These are phyloP conservation scores for Proales similis DNA, from an alignment of 1,140 invertebrate genomes.

Conservation along the genomic window DNA sequence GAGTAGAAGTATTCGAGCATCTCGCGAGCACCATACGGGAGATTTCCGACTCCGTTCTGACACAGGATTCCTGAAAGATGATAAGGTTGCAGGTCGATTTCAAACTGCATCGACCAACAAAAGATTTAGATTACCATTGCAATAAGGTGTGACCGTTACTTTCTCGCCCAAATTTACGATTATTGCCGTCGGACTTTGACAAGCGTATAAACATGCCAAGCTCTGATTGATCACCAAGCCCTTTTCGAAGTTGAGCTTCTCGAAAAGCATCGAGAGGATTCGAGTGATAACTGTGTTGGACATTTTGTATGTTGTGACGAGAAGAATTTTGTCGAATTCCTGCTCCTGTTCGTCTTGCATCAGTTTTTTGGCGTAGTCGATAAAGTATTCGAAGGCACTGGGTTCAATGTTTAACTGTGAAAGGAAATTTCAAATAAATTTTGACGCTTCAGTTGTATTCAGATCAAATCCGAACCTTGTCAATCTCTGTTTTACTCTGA, in stretches of 20 bases:
- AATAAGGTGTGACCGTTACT: constrained; percentile 60
- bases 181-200: constrained; percentile 61
- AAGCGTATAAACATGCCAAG: constrained; percentile 60
- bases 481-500: too few species aligned
- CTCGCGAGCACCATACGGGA: constrained; percentile 58
- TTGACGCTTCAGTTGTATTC: too few species aligned
- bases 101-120: constrained; percentile 5
- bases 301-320: too few species aligned
- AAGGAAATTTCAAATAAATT: too few species aligned
- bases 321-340: too few species aligned
- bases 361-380: too few species aligned
- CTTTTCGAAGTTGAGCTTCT: constrained; percentile 52
- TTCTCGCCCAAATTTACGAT: constrained; percentile 62
- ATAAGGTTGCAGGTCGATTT: constrained; percentile 9
- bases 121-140: constrained; percentile 55
- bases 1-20: constrained; percentile 54
- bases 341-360: too few species aligned
- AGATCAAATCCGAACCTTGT: too few species aligned
- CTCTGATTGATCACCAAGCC: constrained; percentile 60
- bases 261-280: too few species aligned
- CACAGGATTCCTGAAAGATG: constrained; percentile 53
- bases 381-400: too few species aligned
- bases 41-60: constrained; percentile 54
- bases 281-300: too few species aligned
- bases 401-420: too few species aligned